These are phyloP conservation scores for Macrotus californicus DNA, from an alignment of 2,113 vertebrate genomes.

Conservation along the genomic window DNA sequence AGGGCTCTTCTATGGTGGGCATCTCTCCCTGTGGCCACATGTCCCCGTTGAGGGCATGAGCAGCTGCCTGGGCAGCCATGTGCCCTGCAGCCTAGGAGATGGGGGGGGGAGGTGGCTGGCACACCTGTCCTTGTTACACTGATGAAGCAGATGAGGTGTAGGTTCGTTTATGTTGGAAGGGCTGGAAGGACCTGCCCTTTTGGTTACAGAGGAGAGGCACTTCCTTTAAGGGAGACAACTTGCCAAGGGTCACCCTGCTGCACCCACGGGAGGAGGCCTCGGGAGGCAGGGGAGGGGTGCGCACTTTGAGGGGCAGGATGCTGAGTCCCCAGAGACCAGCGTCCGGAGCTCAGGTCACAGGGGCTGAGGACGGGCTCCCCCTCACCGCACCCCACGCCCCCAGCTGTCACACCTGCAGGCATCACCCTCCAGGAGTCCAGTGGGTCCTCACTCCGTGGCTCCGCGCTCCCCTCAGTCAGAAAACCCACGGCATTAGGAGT, in stretches of 20 bases:
- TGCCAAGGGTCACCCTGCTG: not conserved
- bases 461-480: not conserved
- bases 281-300: not conserved
- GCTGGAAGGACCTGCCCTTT: not conserved
- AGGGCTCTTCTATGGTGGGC: no score
- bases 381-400: no score
- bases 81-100: no score
- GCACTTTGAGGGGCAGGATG: not conserved
- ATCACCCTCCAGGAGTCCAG: not conserved
- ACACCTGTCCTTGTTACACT: not conserved
- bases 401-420: not conserved
- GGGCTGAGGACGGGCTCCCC: no score
- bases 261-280: rapidly evolving
- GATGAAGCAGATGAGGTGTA: not conserved
- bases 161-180: not conserved
- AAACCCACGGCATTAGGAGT: no score
- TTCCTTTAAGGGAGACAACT: not conserved
- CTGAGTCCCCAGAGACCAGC: no score
- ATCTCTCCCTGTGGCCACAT: no score
- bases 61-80: not conserved
- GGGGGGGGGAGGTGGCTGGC: no score
- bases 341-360: no score
- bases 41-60: not conserved
- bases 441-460: not conserved
- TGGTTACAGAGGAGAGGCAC: not conserved